Base-by-base conservation (phyloP, 1,140 invertebrate species). In the Heliconius hermathena region DNA sequence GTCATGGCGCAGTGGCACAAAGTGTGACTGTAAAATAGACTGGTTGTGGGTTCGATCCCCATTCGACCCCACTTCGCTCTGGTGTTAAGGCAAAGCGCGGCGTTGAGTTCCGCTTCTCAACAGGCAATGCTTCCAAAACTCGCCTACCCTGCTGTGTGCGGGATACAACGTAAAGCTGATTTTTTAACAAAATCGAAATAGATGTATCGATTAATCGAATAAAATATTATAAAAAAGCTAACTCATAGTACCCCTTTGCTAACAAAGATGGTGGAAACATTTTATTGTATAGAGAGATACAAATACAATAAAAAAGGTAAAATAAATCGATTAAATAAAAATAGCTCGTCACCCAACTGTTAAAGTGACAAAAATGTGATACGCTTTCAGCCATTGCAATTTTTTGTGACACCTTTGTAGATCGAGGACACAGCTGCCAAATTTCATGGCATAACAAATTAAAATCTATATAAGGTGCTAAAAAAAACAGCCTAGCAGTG, bases 271-370 rank as follows among this genome's bases (percentile, higher is more conserved):
- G 3, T 46, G 41, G 3, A 4, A 46, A 16, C 41, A 16, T 46
- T 46, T 13, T 46, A 46, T 46, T 46, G 41, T 46, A 46, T 46
- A 46, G 41, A 46, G 16, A 46, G 41, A 46, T 29, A 66, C 26
- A 60, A n/a, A 60, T 60, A 60, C 8, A 20, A 60, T 26, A 60
- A 60, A 26, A 60, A 60, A 22, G 57, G 60, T 66, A 29, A 13
- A 26, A 66, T 66, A 66, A 66, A 66, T 66, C 26, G 60, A 66
- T 66, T 26, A 66, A 66, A 66, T 66, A 26, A 66, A 66, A 66
- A 66, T 29, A 66, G 4, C 26, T 29, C 60, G 60, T 66, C 60
- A 66, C 26, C 60, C 60, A 16, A 66, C 13, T 66, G 22, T 66
- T 66, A 29, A 66, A 66, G 60, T 66, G 60, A 26, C 60, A 66